Base-by-base conservation (phyloP, 1,140 invertebrate species). In the Himalopsyche phryganea region DNA sequence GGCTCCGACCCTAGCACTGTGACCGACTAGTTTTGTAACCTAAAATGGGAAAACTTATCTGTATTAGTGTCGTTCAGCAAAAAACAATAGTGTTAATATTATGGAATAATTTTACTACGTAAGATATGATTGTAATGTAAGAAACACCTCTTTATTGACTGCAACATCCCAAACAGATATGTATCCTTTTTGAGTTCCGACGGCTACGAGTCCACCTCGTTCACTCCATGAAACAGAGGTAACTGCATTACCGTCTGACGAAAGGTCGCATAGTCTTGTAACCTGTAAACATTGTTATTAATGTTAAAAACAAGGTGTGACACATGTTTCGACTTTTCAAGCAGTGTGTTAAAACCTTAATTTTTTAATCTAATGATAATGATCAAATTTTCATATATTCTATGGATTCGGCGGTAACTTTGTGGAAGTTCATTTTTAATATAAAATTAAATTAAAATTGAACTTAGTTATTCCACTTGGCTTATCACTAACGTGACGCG, bases 191-290 rank as follows among this genome's bases (percentile, higher is more conserved):
- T 98, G 92, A 2, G 97, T 99, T 3, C 98, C 98, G 15, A 99
- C 96, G 0, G 97, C 95, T 0, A 99, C 94, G 23, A 94, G 81
- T 71, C 96, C 92, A 10, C 98, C 97, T 57, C 94, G 82, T 72
- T 99, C 98, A 69, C 96, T 95, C 98, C 98, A 99, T 10, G 97
- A 93, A 9, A 99, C 98, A 1, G 96, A 98, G 0, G 97, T 99
- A 1, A 99, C 96, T 13, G 91, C 89, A 73, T 99, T 98, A 6
- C 86, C 87, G 73, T 98, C 95, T 44, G 84, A 83, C 5, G 91
- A 91, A 17, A 99, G 78, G 79, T 99, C 98, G 79, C 98, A 99
- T 6, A 99, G 76, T 68, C 96, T 82, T 6, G 96, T 98, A 17
- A 98, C 94, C 81, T 83, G 63, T 0, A 45, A 56, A 45, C 15